phyloP scores from a whole-genome alignment of 2,888 invertebrate species.

The Tachystola acroxantha region DNA sequence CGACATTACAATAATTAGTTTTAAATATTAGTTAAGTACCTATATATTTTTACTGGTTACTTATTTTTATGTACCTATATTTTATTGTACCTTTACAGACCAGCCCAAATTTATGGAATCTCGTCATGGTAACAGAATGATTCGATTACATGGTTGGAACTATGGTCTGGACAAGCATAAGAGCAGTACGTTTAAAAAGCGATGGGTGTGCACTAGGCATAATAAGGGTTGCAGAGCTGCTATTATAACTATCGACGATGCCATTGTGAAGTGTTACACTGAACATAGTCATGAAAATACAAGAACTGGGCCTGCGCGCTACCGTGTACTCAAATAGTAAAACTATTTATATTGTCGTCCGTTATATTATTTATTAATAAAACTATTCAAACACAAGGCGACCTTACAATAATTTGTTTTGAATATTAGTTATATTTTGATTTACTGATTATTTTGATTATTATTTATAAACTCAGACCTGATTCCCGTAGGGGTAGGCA shows the following conservation, averaged over 20 bases:
- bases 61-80: not conserved
- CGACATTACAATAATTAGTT: slow-evolving; percentile 24
- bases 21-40: no score
- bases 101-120: slow-evolving; percentile 15
- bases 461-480: no score
- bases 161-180: not conserved
- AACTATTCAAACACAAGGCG: no score
- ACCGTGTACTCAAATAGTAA: no score
- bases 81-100: slow-evolving; percentile 2
- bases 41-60: no score
- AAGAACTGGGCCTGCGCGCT: no score
- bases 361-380: no score
- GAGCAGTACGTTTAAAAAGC: not conserved
- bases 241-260: slow-evolving; percentile 16
- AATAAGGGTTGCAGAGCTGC: not conserved
- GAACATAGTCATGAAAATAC: slow-evolving; percentile 15
- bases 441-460: no score
- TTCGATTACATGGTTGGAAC: not conserved
- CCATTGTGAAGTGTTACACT: slow-evolving; percentile 15
- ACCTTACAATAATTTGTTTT: no score
- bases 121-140: not conserved
- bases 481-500: no score
- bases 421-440: no score
- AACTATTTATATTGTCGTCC: no score
- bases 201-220: slow-evolving; percentile 1